A percentile compares a stretch with the other conserved stretches of the same genome.
Conservation (phyloP, 2,888 invertebrate genomes). For the Eupithecia inturbata region DNA sequence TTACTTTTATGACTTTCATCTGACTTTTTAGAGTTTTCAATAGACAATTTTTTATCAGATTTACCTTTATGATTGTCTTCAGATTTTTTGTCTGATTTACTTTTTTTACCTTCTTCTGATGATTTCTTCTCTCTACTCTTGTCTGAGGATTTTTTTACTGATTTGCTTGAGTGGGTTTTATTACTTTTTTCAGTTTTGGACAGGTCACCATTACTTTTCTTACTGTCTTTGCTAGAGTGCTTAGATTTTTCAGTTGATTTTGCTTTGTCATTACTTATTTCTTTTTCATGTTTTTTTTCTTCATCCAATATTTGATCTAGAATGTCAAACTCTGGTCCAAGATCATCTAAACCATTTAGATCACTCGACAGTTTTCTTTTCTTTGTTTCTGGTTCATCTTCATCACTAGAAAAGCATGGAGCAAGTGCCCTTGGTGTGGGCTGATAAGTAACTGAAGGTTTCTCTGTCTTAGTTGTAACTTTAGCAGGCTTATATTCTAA, state of each 20-base stretch:
- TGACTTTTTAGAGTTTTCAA: slow-evolving; percentile 37
- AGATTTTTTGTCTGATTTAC: slow-evolving; percentile 32
- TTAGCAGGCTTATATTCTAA: slow-evolving; percentile 77
- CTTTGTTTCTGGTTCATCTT: slow-evolving; percentile 73
- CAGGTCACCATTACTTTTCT: slow-evolving; percentile 38
- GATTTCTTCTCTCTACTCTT: slow-evolving; percentile 28
- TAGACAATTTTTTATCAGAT: slow-evolving; percentile 35
- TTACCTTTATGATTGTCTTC: slow-evolving; percentile 47
- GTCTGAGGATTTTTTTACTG: slow-evolving; percentile 43
- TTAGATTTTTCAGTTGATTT: slow-evolving; percentile 25
- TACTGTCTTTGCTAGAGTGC: slow-evolving; percentile 48
- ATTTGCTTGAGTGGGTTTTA: slow-evolving; percentile 43
- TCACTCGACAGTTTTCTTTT: slow-evolving; percentile 71
- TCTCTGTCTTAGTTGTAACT: slow-evolving; percentile 61
- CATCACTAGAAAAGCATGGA: slow-evolving; percentile 81
- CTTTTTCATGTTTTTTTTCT: slow-evolving; percentile 59
- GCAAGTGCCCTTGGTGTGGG: slow-evolving; percentile 76
- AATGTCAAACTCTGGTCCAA: slow-evolving; percentile 81
- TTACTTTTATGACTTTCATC: slow-evolving; percentile 19
- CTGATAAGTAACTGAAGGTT: slow-evolving; percentile 68
- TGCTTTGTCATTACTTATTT: slow-evolving; percentile 29
- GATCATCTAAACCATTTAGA: slow-evolving; percentile 75
- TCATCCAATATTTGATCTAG: slow-evolving; percentile 80
- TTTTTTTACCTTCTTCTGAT: slow-evolving; percentile 31
- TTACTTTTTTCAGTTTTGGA: slow-evolving; percentile 44